phyloP scores from a whole-genome alignment of 2,888 invertebrate species.

The Pemphredon lugubris region DNA sequence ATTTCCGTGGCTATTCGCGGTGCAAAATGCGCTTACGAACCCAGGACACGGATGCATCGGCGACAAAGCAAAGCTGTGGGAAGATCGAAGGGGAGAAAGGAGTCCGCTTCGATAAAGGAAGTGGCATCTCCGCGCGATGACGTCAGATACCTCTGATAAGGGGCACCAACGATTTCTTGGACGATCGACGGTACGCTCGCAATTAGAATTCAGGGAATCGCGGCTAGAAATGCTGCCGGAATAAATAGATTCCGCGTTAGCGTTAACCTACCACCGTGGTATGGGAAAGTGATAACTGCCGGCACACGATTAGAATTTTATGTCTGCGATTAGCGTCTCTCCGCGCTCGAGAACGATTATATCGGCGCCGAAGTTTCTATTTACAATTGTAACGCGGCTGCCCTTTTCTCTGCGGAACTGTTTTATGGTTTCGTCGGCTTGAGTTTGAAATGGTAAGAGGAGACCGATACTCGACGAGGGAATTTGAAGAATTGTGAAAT shows the following conservation, averaged over 20 bases:
- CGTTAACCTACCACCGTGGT: conserved; percentile 21
- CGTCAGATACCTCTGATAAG: conserved; percentile 53
- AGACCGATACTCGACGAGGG: too few relatives aligned
- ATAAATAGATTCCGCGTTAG: conserved; percentile 32
- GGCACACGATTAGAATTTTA: conserved; percentile 30
- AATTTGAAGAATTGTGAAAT: too few relatives aligned
- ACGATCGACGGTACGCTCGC: conserved; percentile 18
- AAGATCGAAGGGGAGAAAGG: conserved; percentile 47
- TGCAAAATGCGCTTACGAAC: too few relatives aligned
- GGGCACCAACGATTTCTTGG: conserved; percentile 36
- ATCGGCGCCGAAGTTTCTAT: not conserved
- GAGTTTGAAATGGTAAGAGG: not conserved
- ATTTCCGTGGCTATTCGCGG: too few relatives aligned
- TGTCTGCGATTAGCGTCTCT: not conserved
- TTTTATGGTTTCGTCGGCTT: too few relatives aligned
- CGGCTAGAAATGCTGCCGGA: conserved; percentile 27
- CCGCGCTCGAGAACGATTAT: not conserved
- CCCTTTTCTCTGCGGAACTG: too few relatives aligned
- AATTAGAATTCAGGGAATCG: conserved; percentile 48
- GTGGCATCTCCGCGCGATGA: conserved; percentile 55
- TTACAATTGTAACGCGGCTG: too few relatives aligned
- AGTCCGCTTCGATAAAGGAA: conserved; percentile 51
- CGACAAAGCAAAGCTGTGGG: conserved; percentile 47
- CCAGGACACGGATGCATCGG: conserved; percentile 43
- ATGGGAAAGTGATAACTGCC: conserved; percentile 43